A percentile compares a stretch with the other conserved stretches of the same genome.
These are phyloP conservation scores for Pyrgilauda ruficollis DNA, from an alignment of 2,113 vertebrate species.

Conservation along the genomic window DNA sequence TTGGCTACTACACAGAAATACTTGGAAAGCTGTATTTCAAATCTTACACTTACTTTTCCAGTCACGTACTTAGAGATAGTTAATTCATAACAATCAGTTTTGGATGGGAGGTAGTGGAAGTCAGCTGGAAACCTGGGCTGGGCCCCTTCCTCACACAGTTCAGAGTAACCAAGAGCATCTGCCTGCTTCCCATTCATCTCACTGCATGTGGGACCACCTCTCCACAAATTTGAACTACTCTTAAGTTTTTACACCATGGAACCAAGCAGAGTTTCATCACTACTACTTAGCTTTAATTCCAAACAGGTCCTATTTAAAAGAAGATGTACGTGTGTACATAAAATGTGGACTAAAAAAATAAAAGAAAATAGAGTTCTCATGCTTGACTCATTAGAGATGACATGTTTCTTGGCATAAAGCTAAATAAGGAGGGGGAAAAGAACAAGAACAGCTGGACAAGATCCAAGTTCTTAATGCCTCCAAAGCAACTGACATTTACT, in stretches of 20 bases:
- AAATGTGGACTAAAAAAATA: not conserved
- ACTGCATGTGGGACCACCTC: fast-evolving
- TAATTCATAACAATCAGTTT: not conserved
- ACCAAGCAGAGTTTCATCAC: not conserved
- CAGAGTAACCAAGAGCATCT: not conserved
- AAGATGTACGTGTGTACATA: not conserved
- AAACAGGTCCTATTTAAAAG: not conserved
- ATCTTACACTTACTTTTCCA: not conserved
- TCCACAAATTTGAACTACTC: not conserved
- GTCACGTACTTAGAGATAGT: not conserved
- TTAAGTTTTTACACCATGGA: not conserved
- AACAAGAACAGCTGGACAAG: not conserved
- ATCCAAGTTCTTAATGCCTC: not conserved
- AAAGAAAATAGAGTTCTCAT: not conserved
- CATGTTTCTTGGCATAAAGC: not conserved
- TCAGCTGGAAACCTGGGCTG: not conserved
- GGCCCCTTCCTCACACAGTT: not conserved
- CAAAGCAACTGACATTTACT: not conserved
- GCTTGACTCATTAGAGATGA: not conserved
- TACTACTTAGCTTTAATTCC: not conserved
- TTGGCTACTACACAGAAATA: not conserved
- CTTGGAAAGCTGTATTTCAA: not conserved
- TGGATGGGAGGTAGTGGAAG: not conserved
- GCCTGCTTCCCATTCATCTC: not conserved
- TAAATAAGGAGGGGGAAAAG: not conserved